Conservation (phyloP, 2,113 vertebrate species). For the Morone chrysops region DNA sequence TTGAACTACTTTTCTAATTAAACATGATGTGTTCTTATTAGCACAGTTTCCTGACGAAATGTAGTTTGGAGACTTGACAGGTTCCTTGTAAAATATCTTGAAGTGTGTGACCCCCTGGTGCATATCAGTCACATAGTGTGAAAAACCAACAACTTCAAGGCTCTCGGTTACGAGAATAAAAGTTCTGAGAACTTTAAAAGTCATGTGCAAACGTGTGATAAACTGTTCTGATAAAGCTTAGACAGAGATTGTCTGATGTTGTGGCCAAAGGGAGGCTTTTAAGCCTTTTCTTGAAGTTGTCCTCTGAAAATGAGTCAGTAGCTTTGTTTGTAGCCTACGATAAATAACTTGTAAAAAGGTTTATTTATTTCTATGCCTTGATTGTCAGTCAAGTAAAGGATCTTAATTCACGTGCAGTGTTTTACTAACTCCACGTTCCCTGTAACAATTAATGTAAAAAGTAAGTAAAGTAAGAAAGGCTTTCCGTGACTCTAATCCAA, state of each 20-base stretch:
- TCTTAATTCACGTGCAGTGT: neutral
- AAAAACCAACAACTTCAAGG: too few species aligned
- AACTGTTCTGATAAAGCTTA: neutral
- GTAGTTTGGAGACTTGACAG: too few species aligned
- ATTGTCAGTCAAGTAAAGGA: constrained; percentile 5
- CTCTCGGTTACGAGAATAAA: too few species aligned
- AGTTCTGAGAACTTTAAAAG: too few species aligned
- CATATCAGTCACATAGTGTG: too few species aligned
- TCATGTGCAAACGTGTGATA: neutral
- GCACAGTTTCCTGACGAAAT: too few species aligned
- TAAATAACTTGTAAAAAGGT: neutral
- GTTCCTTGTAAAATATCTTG: too few species aligned
- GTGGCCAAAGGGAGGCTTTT: neutral
- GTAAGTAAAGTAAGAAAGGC: neutral
- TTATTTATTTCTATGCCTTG: neutral
- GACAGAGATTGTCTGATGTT: neutral
- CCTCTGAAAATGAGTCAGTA: neutral
- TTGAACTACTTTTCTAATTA: too few species aligned
- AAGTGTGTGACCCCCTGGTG: too few species aligned
- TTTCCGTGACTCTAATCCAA: neutral
- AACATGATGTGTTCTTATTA: too few species aligned
- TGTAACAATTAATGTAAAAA: neutral
- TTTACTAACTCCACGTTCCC: neutral
- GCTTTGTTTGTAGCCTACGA: neutral
- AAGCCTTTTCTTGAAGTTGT: neutral